Evolutionary conservation across 2,888 invertebrate genomes (phyloP), one percentile per base, ranked within the genome.

Genomic region (Pseudococcus jackbeardsleyi): DNA sequence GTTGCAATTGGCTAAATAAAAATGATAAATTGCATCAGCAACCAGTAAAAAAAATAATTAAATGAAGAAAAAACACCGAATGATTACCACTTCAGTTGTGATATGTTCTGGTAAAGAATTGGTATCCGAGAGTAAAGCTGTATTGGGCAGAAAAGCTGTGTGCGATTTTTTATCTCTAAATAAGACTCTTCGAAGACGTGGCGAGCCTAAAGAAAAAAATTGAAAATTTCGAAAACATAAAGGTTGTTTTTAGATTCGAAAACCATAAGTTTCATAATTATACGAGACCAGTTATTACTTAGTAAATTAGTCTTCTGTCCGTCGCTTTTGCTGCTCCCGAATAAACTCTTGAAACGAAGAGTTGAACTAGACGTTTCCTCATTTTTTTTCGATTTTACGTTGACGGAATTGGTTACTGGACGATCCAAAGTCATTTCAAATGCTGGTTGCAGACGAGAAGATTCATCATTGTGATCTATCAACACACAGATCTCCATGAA

Each of bases 131-230:
- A 42, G 7, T 42, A n/a, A 7, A 12, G n/a, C 42, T 7, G 79
- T n/a, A n/a, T n/a, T 39, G 15, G n/a, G n/a, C 11, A 4, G 17
- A 17, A 54, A 50, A 22, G 19, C 19, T 6, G 22, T 84, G 11
- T 50, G 50, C 1, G 54, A 12, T 48, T 84, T 89, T 86, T 91
- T 91, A 90, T 91, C 91, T 85, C 91, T 91, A 89, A 91, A 91
- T 91, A 91, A 91, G 87, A 91, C 91, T 84, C 92, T 90, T 88
- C 91, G 91, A 91, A 91, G 91, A 19, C 91, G 91, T 46, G 91
- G 92, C 91, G 89, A 89, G 59, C 89, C 89, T 89, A n/a, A 7
- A n/a, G 42, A 33, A 85, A n/a, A 68, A 68, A 33, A 33, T 2
- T 33, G 26, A 33, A 33, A 33, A 33, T 33, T 33, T 33, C 3